Conservation (phyloP, 2,113 vertebrate species). For the Stigmatopora nigra region DNA sequence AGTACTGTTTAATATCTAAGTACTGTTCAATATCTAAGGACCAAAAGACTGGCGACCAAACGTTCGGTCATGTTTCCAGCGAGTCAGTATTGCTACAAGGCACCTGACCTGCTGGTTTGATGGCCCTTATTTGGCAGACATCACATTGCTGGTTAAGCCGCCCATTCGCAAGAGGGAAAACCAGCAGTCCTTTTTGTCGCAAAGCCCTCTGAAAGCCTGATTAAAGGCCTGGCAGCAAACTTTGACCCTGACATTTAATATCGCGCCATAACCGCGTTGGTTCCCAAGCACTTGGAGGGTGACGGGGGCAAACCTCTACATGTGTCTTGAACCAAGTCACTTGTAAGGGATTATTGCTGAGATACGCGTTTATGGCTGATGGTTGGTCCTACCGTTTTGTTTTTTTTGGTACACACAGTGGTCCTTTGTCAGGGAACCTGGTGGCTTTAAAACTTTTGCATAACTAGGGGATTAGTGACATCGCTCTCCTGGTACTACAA, state of each 20-base stretch:
- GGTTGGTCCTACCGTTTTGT: constrained; percentile 6
- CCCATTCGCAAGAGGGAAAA: constrained; percentile 32
- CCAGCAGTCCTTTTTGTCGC: constrained; percentile 35
- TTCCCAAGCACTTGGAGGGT: constrained; percentile 28
- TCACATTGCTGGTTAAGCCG: constrained; percentile 25
- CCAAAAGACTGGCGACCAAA: too few relatives aligned
- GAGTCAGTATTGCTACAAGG: constrained; percentile 9
- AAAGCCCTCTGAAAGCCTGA: constrained; percentile 43
- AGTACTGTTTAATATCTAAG: too few relatives aligned
- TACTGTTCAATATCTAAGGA: too few relatives aligned
- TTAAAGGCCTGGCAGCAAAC: constrained; percentile 50
- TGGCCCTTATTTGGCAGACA: constrained; percentile 33
- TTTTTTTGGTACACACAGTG: constrained; percentile 18
- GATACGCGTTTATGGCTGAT: constrained; percentile 18
- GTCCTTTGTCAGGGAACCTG: constrained; percentile 26
- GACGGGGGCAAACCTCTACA: constrained; percentile 35
- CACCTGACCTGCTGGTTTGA: constrained; percentile 28
- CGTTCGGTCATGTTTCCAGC: too few relatives aligned
- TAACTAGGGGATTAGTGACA: constrained; percentile 1
- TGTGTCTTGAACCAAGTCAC: constrained; percentile 35
- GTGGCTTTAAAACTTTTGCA: constrained; percentile 8
- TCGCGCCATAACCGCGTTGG: constrained; percentile 6
- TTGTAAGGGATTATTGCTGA: constrained; percentile 28
- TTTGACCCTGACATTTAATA: constrained; percentile 52
- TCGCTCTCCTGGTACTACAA: constrained; percentile 13